Base-by-base conservation (phyloP, 2,888 invertebrate species). In the Conchocele bisecta region DNA sequence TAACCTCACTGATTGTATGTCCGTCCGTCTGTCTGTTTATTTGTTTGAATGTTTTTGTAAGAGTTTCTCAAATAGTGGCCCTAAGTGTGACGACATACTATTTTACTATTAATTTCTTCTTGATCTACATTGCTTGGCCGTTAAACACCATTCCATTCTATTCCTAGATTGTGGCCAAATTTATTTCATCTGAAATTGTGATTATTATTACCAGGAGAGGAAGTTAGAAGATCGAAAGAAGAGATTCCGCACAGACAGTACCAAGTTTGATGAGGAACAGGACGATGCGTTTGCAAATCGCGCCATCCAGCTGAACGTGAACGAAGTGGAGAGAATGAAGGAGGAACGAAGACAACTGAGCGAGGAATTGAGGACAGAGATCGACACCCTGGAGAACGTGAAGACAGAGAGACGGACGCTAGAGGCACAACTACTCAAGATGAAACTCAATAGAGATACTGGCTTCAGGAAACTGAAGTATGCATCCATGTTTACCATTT, bases 251-350 rank as follows among this genome's bases (percentile, higher is more conserved):
- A 78, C 83, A 22, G 86, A 89, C 46, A 76, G 79, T 39, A 83
- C 86, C 20, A 82, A 70, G 20, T 82, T 89, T 77, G 88, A 88
- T 42, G 79, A 83, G 24, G 86, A 89, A 57, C 83, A 87, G 71
- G 87, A 88, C 75, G 87, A 86, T 17, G 83, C 82, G 1, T 83
- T 87, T 67, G 75, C 79, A 2, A 79, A 70, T 29, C 77, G 76
- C 29, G 75, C 74, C 1, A 69, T 79, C 6, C 58, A 75, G 28
- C 66, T 86, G 9, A 79, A 81, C 57, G 75, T 76, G 5, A 83
- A 82, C 51, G 89, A 88, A 57, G 46, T 89, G 66, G 83, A 86
- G 59, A 79, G 86, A 60, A 83, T 88, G 87, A 80, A 82, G 50
- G 83, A 83, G 58, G 87, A 88, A 64, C 79, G 86, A 50, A 79